Base-by-base conservation (phyloP, 2,113 vertebrate species). In the Sakesphorus luctuosus region DNA sequence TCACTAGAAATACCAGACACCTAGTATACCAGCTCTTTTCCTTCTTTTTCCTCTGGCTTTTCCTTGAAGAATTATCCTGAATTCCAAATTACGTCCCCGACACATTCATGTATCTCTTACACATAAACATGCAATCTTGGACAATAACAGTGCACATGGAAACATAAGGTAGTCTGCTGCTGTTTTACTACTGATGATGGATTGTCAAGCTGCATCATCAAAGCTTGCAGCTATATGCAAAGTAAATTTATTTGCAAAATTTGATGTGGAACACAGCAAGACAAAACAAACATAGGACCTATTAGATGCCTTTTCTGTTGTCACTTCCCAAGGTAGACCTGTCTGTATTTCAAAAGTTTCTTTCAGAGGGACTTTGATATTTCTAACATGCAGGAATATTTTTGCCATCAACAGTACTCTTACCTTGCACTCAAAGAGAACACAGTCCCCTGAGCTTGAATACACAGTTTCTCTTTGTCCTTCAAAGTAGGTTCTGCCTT, bases 381-480 rank as follows among this genome's bases (percentile, higher is more conserved):
- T 89, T 95, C 65, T 46, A 94, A 73, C 66, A 82, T 46, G 40
- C 68, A 88, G 85, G 33, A 86, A 26, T 16, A 31, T 65, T 52
- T 80, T 86, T 72, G 31, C 47, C 49, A 75, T 62, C 63, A 91
- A 67, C 18, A 38, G 35, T 85, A 69, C 74, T 94, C 98, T 98
- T 98, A 99, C 99, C 98, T 98, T 98, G 97, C 99, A 99, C 92
- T 99, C 98, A 97, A 99, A 99, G n/a, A 99, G 98, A 97, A 99
- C 97, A 93, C 99, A 99, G 49, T 98, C 98, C 95, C 99, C 98
- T 93, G 98, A 98, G 71, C 98, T 98, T 84, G 99, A 99, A 86
- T 98, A 98, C 77, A 99, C 98, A 1, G 99, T 98, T 96, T 97
- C 98, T 97, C 98, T 98, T 96, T 99, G 98, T 91, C 98, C 99